Conservation (phyloP, 2,113 vertebrate genomes). For the Xiphophorus maculatus region DNA sequence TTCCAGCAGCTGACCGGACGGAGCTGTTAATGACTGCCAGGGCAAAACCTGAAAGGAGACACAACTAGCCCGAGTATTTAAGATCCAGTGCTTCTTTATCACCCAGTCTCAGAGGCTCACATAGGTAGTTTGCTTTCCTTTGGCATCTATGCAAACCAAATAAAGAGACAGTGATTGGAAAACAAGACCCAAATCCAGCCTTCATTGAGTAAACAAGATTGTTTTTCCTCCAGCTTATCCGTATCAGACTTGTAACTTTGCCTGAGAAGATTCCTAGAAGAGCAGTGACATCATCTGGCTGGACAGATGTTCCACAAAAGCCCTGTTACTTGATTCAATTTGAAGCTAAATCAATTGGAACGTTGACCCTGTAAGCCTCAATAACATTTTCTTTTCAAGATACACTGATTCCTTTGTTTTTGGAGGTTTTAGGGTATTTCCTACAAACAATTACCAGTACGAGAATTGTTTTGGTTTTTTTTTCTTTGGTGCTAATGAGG, state of each 20-base stretch:
- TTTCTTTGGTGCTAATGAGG: background rate
- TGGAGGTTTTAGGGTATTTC: background rate
- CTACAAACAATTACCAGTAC: background rate
- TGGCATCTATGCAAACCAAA: conserved; percentile 15
- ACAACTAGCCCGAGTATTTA: conserved; percentile 30
- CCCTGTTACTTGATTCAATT: conserved; percentile 6
- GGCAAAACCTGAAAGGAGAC: conserved; percentile 2
- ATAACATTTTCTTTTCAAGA: background rate
- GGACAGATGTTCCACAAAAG: conserved; percentile 4
- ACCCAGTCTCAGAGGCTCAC: background rate
- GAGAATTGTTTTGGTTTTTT: background rate
- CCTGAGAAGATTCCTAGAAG: background rate
- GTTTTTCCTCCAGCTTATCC: conserved; percentile 22
- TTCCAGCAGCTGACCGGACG: conserved; percentile 23
- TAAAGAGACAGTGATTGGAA: conserved; percentile 4
- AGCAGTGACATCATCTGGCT: conserved; percentile 11
- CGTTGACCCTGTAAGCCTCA: background rate
- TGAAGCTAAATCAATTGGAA: conserved; percentile 16
- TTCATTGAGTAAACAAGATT: conserved; percentile 24
- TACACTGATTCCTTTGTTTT: conserved; percentile 3
- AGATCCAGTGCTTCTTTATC: conserved; percentile 9
- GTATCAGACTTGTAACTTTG: background rate
- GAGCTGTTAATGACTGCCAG: conserved; percentile 13
- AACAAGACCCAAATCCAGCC: background rate
- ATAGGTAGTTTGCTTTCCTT: conserved; percentile 11